Evolutionary conservation across 2,888 invertebrate species (phyloP).

Genomic region (Melinopterus prodromus): DNA sequence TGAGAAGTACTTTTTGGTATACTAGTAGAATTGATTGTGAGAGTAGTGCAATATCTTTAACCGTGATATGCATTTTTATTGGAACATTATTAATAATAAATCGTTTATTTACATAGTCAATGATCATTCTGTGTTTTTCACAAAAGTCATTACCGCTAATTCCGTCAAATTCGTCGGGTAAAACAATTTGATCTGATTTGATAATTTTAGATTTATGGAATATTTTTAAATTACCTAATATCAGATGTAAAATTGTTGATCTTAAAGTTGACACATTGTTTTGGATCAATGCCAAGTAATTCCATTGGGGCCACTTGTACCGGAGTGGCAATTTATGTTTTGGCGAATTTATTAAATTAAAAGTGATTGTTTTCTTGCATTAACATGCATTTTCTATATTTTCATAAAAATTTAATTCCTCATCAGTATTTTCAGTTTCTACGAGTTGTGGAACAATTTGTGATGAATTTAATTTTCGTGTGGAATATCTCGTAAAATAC

Average conservation of each 20-base stretch:
- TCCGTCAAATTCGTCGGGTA: slow-evolving; percentile 6
- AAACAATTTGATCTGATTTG: slow-evolving; percentile 17
- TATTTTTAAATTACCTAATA: slow-evolving; percentile 11
- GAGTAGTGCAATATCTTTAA: background rate
- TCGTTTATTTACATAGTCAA: slow-evolving; percentile 19
- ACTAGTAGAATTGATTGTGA: too few relatives aligned
- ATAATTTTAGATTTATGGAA: slow-evolving; percentile 14
- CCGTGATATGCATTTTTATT: slow-evolving; percentile 9
- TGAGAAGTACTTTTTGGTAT: too few relatives aligned
- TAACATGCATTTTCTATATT: too few relatives aligned
- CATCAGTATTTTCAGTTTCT: too few relatives aligned
- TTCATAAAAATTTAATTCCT: background rate
- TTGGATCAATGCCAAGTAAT: slow-evolving; percentile 4
- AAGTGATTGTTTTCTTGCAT: background rate
- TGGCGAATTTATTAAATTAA: background rate
- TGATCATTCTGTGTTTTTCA: background rate
- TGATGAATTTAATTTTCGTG: too few relatives aligned
- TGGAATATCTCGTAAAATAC: too few relatives aligned
- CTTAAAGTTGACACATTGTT: slow-evolving; percentile 7
- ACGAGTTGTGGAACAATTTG: too few relatives aligned
- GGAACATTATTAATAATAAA: background rate
- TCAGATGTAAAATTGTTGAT: background rate
- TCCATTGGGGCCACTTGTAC: background rate
- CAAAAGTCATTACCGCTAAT: slow-evolving; percentile 22
- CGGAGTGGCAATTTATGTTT: background rate